These are phyloP conservation scores for Xiphias gladius DNA, from an alignment of 2,113 vertebrate species.

Conservation along the genomic window DNA sequence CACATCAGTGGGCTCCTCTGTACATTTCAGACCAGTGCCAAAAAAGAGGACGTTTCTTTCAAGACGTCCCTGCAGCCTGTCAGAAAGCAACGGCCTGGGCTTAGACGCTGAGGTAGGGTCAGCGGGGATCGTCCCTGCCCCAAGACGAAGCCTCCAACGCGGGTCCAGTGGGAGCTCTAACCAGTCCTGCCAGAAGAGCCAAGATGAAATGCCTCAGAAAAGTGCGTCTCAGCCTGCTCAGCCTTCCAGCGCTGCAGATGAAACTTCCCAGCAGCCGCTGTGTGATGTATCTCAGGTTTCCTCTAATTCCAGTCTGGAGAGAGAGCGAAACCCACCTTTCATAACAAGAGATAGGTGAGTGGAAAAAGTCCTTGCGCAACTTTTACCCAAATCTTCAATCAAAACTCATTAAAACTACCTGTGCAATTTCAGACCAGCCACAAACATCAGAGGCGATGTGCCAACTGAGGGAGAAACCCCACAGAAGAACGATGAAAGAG, in stretches of 20 bases:
- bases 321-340: constrained; percentile 18
- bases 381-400: constrained; percentile 77
- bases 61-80: constrained; percentile 62
- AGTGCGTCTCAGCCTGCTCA: constrained; percentile 17
- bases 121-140: constrained; percentile 57
- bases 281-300: constrained; percentile 16
- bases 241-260: constrained; percentile 15
- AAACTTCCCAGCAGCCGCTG: constrained; percentile 41
- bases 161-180: constrained; percentile 88
- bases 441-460: constrained; percentile 33
- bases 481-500: constrained; percentile 25
- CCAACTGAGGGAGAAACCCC: constrained; percentile 18
- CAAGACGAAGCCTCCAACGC: constrained; percentile 85
- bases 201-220: constrained; percentile 41
- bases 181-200: constrained; percentile 78
- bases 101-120: constrained; percentile 52
- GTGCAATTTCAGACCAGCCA: constrained; percentile 69
- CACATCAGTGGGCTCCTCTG: constrained; percentile 65
- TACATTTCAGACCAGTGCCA: constrained; percentile 86
- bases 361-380: constrained; percentile 33
- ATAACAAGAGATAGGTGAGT: constrained; percentile 51
- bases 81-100: constrained; percentile 70
- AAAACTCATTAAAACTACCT: constrained; percentile 69
- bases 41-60: constrained; percentile 89
- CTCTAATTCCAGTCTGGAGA: constrained; percentile 49